Percentiles rank a stretch among this genome's conserved stretches.
Conservation (phyloP, 2,888 invertebrate genomes). For the Drosophila anomelani region DNA sequence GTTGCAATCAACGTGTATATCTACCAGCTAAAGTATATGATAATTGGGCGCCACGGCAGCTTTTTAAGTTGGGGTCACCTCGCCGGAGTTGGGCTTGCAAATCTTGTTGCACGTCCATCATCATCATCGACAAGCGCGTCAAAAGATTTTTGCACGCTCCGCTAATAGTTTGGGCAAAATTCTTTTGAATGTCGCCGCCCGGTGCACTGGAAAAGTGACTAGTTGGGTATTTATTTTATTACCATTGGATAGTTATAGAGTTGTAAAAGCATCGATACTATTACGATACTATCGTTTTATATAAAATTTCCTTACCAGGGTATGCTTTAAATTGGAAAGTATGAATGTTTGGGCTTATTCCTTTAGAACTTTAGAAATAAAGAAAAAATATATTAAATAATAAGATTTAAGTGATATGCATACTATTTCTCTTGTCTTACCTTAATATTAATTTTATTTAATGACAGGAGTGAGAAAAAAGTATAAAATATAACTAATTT, state of each 20-base stretch:
- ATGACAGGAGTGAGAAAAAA: too few relatives aligned
- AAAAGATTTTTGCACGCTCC: conserved; percentile 50
- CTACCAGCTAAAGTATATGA: conserved; percentile 25
- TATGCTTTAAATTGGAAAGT: not conserved
- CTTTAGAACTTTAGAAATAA: too few relatives aligned
- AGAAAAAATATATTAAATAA: too few relatives aligned
- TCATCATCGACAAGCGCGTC: conserved; percentile 47
- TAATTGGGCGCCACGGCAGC: conserved; percentile 41
- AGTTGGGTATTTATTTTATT: not conserved
- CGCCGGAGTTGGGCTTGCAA: conserved; percentile 10
- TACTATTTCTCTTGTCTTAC: too few relatives aligned
- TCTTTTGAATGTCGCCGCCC: conserved; percentile 49
- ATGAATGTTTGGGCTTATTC: not conserved
- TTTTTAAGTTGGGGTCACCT: conserved; percentile 17
- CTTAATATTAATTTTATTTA: too few relatives aligned
- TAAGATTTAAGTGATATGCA: too few relatives aligned
- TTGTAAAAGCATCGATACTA: not conserved
- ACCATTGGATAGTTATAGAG: too few relatives aligned
- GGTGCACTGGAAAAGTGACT: conserved; percentile 2
- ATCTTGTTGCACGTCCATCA: conserved; percentile 41
- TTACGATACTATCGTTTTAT: not conserved
- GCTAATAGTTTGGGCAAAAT: conserved; percentile 41
- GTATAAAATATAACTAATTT: too few relatives aligned
- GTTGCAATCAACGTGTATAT: conserved; percentile 39
- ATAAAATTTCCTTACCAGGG: not conserved